Evolutionary conservation across 2,113 vertebrate genomes (phyloP).

Genomic region (Lophura nycthemera): DNA sequence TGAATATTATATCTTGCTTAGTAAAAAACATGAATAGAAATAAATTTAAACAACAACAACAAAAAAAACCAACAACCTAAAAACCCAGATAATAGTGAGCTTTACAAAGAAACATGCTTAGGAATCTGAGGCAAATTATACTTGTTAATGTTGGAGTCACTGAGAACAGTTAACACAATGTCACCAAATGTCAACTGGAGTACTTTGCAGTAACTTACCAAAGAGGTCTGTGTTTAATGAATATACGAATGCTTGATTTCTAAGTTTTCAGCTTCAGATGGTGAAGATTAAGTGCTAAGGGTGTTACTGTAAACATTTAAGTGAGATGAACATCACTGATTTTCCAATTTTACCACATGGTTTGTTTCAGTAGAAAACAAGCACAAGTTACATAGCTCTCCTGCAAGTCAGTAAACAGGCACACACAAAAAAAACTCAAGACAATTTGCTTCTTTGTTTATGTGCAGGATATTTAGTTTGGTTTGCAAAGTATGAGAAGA

Average conservation of each 20-base stretch:
- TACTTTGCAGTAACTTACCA: neutral
- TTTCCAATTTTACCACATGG: conserved; percentile 63
- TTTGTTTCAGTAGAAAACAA: conserved; percentile 64
- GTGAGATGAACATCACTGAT: conserved; percentile 48
- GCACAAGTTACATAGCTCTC: conserved; percentile 41
- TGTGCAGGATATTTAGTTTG: conserved; percentile 72
- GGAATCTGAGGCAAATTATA: conserved; percentile 3
- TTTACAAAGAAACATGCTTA: conserved; percentile 5
- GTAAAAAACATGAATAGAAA: conserved; percentile 16
- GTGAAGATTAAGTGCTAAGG: conserved; percentile 27
- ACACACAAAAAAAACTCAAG: conserved; percentile 1
- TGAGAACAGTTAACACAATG: conserved; percentile 26
- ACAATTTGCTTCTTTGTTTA: conserved; percentile 51
- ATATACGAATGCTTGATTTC: neutral
- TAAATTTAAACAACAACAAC: neutral
- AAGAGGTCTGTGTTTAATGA: conserved; percentile 41
- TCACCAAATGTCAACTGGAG: conserved; percentile 35
- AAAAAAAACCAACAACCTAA: neutral
- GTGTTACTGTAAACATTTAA: conserved; percentile 48
- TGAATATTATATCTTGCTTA: conserved; percentile 13
- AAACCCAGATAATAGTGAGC: neutral
- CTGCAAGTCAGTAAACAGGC: conserved; percentile 57
- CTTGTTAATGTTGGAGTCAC: neutral
- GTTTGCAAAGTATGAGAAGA: conserved; percentile 79
- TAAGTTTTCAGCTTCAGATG: conserved; percentile 53